Base-by-base conservation (phyloP, 2,888 invertebrate species). In the Baccha elongata region DNA sequence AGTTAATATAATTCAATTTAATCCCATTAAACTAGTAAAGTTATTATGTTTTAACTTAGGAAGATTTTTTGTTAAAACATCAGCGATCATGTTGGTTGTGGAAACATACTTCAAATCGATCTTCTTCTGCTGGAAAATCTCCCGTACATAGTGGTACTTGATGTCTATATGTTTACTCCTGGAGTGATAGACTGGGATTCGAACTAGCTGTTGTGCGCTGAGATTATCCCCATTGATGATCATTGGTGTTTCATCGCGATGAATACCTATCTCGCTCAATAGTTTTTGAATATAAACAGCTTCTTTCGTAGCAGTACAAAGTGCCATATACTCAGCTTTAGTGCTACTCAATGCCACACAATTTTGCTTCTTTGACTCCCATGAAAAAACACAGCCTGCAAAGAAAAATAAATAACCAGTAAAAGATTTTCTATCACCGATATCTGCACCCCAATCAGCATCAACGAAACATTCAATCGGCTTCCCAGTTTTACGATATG, bases 401-500 rank as follows among this genome's bases (percentile, higher is more conserved):
- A 37, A 37, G 35, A 37, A 11, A 37, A 37, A 37, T 11, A 37
- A 11, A 37, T n/a, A 37, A 37, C 35, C 35, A 3, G 35, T 37
- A n/a, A 37, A 37, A n/a, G 35, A 37, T n/a, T 37, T 11, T n/a
- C n/a, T 37, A n/a, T n/a, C 3, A 37, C 3, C 5, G 5, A 23
- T 23, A 5, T 23, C 23, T 23, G 23, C 23, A 71, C 72, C 26
- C n/a, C n/a, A n/a, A n/a, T n/a, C n/a, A n/a, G n/a, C n/a, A n/a
- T n/a, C n/a, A n/a, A n/a, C n/a, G n/a, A 65, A 85, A 17, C 84
- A 46, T 17, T 44, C 21, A 26, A 85, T 26, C 15, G 40, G 55
- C 40, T 72, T 42, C 4, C 65, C 76, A 7, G 80, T 76, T 52
- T 67, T 80, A 1, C 10, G 42, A 68, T 68, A 86, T 23, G 48